phyloP scores from a whole-genome alignment of 2,797 vertebrate species.

The Sandelia bainsii region DNA sequence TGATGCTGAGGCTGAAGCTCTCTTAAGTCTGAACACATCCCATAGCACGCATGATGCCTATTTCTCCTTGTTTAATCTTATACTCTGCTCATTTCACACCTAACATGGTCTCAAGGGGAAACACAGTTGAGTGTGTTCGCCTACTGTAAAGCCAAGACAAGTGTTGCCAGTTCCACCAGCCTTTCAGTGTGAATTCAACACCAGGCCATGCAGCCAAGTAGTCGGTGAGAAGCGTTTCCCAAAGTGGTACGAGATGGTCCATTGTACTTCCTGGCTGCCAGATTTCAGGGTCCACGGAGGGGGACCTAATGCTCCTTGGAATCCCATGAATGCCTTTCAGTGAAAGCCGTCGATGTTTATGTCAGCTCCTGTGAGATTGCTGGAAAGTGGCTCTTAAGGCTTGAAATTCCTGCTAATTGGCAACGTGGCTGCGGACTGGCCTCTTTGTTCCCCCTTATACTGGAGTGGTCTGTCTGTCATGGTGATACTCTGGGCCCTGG shows the following conservation, averaged over 20 bases:
- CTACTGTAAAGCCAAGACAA: not conserved
- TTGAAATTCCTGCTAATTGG: conserved; percentile 84
- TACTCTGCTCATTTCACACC: not conserved
- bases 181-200: conserved; percentile 12
- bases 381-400: conserved; percentile 76
- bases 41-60: not conserved
- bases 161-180: conserved; percentile 7
- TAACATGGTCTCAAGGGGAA: not conserved
- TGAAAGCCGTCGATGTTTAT: conserved; percentile 75
- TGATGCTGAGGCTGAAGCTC: conserved; percentile 25
- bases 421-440: conserved; percentile 72
- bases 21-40: conserved; percentile 9
- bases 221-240: conserved; percentile 41
- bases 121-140: not conserved
- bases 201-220: conserved; percentile 6
- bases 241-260: conserved; percentile 41
- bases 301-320: conserved; percentile 78
- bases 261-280: conserved; percentile 54
- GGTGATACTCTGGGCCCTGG: conserved; percentile 66
- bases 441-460: conserved; percentile 75
- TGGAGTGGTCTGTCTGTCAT: conserved; percentile 76
- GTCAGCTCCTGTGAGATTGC: conserved; percentile 74
- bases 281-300: conserved; percentile 56
- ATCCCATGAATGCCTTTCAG: conserved; percentile 79
- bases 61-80: not conserved